Evolutionary conservation across 1,140 invertebrate genomes (phyloP).

Genomic region (Lanistes nyassanus): DNA sequence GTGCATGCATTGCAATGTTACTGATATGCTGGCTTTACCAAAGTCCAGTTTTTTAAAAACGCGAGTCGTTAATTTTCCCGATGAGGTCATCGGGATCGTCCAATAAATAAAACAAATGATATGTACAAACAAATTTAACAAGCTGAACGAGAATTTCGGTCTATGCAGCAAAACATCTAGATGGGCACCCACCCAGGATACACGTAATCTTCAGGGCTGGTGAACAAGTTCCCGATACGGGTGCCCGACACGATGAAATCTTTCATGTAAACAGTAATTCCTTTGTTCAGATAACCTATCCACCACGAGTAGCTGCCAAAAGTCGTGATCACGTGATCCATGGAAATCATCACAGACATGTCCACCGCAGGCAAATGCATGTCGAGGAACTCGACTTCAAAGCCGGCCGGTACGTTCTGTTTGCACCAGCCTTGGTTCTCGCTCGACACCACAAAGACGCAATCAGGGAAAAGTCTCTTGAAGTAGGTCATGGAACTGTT

Average conservation of each 20-base stretch:
- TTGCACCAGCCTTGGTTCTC: slow-evolving; percentile 41
- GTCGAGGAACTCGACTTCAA: slow-evolving; percentile 22
- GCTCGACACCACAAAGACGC: slow-evolving; percentile 40
- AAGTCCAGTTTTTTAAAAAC: too few species aligned
- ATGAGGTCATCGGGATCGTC: too few species aligned
- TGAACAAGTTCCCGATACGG: background rate
- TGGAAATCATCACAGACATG: slow-evolving; percentile 34
- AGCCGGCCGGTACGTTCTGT: background rate
- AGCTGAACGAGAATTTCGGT: too few species aligned
- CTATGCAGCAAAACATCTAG: background rate
- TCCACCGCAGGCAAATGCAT: slow-evolving; percentile 45
- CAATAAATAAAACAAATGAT: too few species aligned
- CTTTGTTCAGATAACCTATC: slow-evolving; percentile 45
- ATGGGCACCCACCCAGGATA: slow-evolving; percentile 20
- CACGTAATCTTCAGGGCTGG: slow-evolving; percentile 11
- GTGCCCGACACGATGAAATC: slow-evolving; percentile 29
- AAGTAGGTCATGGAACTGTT: slow-evolving; percentile 38
- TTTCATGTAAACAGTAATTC: slow-evolving; percentile 41
- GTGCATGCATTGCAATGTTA: too few species aligned
- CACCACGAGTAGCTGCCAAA: slow-evolving; percentile 49
- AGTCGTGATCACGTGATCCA: slow-evolving; percentile 49
- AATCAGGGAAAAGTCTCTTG: slow-evolving; percentile 18
- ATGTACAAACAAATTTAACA: too few species aligned
- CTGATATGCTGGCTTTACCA: too few species aligned
- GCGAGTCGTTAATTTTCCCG: too few species aligned